These are phyloP conservation scores for Gambusia holbrooki DNA, from an alignment of 2,113 vertebrate species.

Conservation along the genomic window DNA sequence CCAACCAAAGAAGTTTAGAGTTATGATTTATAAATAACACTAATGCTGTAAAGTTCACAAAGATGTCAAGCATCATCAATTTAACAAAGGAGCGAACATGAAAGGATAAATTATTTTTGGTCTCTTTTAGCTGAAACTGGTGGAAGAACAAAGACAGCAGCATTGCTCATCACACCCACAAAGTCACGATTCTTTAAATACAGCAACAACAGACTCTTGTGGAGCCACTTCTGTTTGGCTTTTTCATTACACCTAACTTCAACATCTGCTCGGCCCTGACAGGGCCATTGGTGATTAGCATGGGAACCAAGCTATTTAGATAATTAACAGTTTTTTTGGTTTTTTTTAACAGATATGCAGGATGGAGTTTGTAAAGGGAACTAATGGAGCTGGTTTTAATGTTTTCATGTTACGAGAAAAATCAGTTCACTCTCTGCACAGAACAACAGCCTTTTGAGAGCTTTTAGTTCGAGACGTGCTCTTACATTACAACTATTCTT, in stretches of 20 bases:
- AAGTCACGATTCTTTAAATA: slow-evolving; percentile 48
- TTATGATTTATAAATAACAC: background rate
- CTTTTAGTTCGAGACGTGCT: slow-evolving; percentile 47
- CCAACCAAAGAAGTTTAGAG: background rate
- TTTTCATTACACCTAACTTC: slow-evolving; percentile 54
- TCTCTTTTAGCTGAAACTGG: slow-evolving; percentile 34
- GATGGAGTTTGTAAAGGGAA: slow-evolving; percentile 19
- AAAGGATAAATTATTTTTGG: background rate
- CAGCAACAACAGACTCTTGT: slow-evolving; percentile 6
- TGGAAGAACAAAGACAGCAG: slow-evolving; percentile 30
- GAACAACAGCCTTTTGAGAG: slow-evolving; percentile 53
- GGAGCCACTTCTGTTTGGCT: slow-evolving; percentile 7
- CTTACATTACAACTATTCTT: slow-evolving; percentile 40
- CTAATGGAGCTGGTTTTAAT: slow-evolving; percentile 17
- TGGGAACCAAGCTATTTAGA: background rate
- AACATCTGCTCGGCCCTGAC: background rate
- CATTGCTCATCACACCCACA: slow-evolving; percentile 41
- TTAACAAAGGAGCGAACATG: slow-evolving; percentile 17
- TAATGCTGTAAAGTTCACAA: background rate
- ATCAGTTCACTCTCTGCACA: slow-evolving; percentile 36
- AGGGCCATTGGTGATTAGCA: background rate
- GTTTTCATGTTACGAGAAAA: slow-evolving; percentile 22
- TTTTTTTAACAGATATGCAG: background rate
- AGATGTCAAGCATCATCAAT: slow-evolving; percentile 21
- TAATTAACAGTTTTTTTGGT: background rate